Conservation (phyloP, 2,888 invertebrate species). For the Adineta ricciae region DNA sequence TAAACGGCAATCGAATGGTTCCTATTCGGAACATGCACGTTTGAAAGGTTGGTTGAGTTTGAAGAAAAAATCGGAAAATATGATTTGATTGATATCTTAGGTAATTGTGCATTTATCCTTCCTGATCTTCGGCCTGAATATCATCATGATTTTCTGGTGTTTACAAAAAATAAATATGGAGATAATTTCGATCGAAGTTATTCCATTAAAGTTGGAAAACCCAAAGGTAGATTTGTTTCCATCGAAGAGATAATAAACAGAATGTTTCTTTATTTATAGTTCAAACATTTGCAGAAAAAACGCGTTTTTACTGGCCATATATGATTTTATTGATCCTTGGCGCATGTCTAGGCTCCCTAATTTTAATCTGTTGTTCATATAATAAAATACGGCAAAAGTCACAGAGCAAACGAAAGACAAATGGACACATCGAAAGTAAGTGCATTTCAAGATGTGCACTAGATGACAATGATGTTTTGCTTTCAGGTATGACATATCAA, state of each 20-base stretch:
- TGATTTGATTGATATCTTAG: neutral
- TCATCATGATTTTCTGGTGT: conserved; percentile 11
- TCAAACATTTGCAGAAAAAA: neutral
- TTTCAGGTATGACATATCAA: neutral
- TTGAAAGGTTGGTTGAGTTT: neutral
- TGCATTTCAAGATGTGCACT: neutral
- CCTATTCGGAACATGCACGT: conserved; percentile 10
- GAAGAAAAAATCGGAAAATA: neutral
- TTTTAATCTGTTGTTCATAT: neutral
- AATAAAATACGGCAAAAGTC: neutral
- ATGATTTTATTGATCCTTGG: neutral
- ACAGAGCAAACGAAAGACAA: neutral
- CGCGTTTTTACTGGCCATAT: neutral
- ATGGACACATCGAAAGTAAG: neutral
- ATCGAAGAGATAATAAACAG: no score
- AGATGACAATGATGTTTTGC: neutral
- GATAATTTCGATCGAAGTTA: conserved; percentile 10
- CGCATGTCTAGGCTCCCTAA: neutral
- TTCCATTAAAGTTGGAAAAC: conserved; percentile 10
- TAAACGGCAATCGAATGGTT: neutral
- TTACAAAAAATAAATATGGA: conserved; percentile 20
- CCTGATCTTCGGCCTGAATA: neutral
- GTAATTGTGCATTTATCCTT: conserved; percentile 14
- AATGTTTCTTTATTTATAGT: neutral
- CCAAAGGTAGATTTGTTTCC: neutral